Evolutionary conservation across 2,888 invertebrate genomes (phyloP).

Genomic region (Silvanus unidentatus): DNA sequence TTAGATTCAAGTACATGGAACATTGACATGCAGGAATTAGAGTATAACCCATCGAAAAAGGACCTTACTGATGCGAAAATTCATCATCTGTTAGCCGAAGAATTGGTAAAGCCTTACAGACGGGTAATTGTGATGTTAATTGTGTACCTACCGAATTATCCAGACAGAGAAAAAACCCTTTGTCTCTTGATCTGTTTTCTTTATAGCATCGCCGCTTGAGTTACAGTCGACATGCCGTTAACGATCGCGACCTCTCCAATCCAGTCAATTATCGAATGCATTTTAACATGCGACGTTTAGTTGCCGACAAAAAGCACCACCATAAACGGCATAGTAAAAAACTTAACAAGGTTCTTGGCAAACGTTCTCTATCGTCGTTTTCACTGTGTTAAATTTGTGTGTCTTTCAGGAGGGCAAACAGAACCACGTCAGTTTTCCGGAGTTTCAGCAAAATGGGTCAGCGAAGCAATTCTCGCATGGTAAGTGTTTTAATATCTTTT

Average conservation of each 20-base stretch:
- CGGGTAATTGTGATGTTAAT: slow-evolving; percentile 57
- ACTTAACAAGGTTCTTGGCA: slow-evolving; percentile 72
- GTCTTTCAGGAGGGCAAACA: slow-evolving; percentile 68
- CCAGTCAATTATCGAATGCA: slow-evolving; percentile 85
- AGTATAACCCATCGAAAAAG: slow-evolving; percentile 87
- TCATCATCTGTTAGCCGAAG: slow-evolving; percentile 86
- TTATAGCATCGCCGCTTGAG: slow-evolving; percentile 82
- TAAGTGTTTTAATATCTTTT: slow-evolving; percentile 41
- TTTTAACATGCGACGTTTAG: slow-evolving; percentile 81
- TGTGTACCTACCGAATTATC: no score
- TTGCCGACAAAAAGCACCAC: slow-evolving; percentile 78
- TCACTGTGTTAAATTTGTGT: neutral
- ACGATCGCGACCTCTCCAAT: slow-evolving; percentile 79
- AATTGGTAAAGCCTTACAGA: slow-evolving; percentile 80
- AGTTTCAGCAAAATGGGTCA: slow-evolving; percentile 84
- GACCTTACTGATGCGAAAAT: slow-evolving; percentile 91
- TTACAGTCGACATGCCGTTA: slow-evolving; percentile 86
- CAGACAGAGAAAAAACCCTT: no score
- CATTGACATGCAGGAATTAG: slow-evolving; percentile 88
- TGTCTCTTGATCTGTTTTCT: no score
- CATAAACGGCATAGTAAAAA: slow-evolving; percentile 79
- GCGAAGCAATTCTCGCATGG: slow-evolving; percentile 85
- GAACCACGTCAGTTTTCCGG: slow-evolving; percentile 84
- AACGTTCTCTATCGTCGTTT: slow-evolving; percentile 4
- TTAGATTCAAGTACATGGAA: slow-evolving; percentile 82